phyloP scores from a whole-genome alignment of 1,140 invertebrate genomes.

The Epicauta chinensis region DNA sequence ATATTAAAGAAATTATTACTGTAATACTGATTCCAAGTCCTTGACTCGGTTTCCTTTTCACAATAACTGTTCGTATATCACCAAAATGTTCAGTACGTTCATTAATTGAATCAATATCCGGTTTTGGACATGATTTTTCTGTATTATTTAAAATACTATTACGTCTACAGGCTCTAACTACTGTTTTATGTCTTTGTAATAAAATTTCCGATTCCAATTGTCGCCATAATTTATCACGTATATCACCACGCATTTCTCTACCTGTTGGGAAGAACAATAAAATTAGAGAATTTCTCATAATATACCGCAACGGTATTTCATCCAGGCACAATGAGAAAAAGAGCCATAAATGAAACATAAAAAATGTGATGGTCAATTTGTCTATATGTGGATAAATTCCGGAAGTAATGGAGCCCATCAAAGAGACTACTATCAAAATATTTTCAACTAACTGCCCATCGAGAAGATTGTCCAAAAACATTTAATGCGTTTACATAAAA shows the following conservation, averaged over 20 bases:
- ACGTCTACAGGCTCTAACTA: conserved; percentile 54
- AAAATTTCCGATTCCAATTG: conserved; percentile 82
- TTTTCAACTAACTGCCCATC: too few species aligned
- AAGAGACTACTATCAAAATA: too few species aligned
- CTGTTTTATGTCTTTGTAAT: conserved; percentile 76
- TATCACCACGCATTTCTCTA: conserved; percentile 65
- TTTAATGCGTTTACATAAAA: too few species aligned
- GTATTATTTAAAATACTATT: conserved; percentile 40
- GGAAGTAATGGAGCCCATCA: too few species aligned
- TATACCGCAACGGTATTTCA: too few species aligned
- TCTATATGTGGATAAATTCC: too few species aligned
- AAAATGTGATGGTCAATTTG: too few species aligned
- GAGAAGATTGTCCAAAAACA: too few species aligned
- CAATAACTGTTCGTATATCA: conserved; percentile 51
- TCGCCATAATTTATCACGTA: conserved; percentile 74
- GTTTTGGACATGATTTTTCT: conserved; percentile 29
- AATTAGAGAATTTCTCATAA: neutral
- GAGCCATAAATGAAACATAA: too few species aligned
- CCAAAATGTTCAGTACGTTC: conserved; percentile 39
- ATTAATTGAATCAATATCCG: conserved; percentile 25
- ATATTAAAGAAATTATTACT: conserved; percentile 44
- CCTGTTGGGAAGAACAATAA: conserved; percentile 40
- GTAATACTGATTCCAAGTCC: conserved; percentile 78
- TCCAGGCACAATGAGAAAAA: too few species aligned
- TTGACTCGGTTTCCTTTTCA: conserved; percentile 61